Conservation (phyloP, 92 coral and sea anemone genomes). For the Phenganax marumi region DNA sequence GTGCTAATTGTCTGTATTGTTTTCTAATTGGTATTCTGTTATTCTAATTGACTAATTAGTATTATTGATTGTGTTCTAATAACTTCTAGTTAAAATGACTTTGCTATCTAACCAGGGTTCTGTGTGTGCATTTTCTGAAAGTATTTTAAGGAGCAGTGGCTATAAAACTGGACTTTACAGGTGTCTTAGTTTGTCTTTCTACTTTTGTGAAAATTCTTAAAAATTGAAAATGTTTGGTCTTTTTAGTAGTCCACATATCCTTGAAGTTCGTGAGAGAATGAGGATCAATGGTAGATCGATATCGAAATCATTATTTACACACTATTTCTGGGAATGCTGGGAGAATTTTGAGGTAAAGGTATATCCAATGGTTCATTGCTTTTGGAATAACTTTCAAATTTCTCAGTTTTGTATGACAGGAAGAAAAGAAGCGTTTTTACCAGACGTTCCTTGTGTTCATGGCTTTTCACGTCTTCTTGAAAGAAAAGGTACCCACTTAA, state of each 20-base stretch:
- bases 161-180: conserved; percentile 94
- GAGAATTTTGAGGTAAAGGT: conserved; percentile 66
- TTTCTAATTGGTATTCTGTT: not conserved
- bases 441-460: conserved; percentile 76
- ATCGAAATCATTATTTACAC: conserved; percentile 75
- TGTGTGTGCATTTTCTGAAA: conserved; percentile 93
- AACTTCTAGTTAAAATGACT: not conserved
- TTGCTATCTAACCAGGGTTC: conserved; percentile 69
- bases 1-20: too few species aligned
- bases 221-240: not conserved
- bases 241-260: conserved; percentile 86
- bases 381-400: not conserved
- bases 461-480: conserved; percentile 90
- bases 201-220: not conserved
- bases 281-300: conserved; percentile 82
- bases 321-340: conserved; percentile 89
- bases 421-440: conserved; percentile 70
- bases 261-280: conserved; percentile 92
- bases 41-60: not conserved
- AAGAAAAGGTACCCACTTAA: conserved; percentile 71
- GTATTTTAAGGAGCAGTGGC: conserved; percentile 72
- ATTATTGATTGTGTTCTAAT: not conserved
- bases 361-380: conserved; percentile 40
- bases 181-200: conserved; percentile 25
- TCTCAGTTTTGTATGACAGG: conserved; percentile 22